phyloP scores from a whole-genome alignment of 2,113 vertebrate genomes.

The Plotosus lineatus region DNA sequence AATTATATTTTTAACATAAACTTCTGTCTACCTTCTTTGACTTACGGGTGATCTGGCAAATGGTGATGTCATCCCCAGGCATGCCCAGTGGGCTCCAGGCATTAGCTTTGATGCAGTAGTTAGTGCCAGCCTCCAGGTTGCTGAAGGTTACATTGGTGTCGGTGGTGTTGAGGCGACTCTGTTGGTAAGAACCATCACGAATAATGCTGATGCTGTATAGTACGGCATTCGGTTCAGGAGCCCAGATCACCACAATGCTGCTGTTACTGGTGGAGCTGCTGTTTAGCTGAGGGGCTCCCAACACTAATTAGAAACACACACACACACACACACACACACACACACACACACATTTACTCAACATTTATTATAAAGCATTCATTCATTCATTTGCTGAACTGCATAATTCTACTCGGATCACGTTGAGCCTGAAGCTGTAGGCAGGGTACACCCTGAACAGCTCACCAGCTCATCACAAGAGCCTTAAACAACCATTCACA shows the following conservation, averaged over 20 bases:
- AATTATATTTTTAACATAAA: too few species aligned
- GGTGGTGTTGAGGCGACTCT: conserved; percentile 76
- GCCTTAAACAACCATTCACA: too few species aligned
- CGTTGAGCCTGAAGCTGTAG: too few species aligned
- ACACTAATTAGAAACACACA: conserved; percentile 67
- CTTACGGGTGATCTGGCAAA: conserved; percentile 90
- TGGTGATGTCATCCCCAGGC: conserved; percentile 76
- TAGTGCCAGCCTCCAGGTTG: conserved; percentile 77
- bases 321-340: background rate
- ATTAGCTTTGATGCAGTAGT: conserved; percentile 77
- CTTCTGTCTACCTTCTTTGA: background rate
- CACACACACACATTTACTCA: too few species aligned
- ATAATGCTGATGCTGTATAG: conserved; percentile 77
- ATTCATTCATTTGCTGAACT: too few species aligned
- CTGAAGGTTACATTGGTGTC: conserved; percentile 69
- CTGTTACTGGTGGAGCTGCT: conserved; percentile 74
- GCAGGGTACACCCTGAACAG: too few species aligned
- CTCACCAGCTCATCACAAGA: too few species aligned
- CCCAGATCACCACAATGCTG: conserved; percentile 80
- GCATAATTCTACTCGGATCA: too few species aligned
- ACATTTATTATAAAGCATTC: too few species aligned
- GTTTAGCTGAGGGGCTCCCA: conserved; percentile 76
- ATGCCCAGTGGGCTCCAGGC: conserved; percentile 79
- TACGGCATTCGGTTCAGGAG: conserved; percentile 68
- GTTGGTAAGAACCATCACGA: conserved; percentile 69